Conservation (phyloP, 2,888 invertebrate genomes). For the Drosophila longiperda region DNA sequence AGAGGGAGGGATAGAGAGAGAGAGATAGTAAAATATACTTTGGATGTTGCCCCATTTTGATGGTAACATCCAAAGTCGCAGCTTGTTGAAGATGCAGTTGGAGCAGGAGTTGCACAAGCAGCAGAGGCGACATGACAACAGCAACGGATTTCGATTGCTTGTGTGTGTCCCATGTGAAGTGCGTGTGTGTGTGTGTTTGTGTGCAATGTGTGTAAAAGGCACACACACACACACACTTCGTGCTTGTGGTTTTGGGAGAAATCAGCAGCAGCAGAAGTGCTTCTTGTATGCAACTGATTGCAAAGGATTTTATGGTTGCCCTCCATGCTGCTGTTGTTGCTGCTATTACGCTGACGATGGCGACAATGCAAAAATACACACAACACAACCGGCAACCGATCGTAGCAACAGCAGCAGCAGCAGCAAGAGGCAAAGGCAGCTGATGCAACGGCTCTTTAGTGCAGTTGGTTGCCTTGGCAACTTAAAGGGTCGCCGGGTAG, state of each 20-base stretch:
- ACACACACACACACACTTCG: slow-evolving; percentile 26
- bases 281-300: slow-evolving; percentile 79
- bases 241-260: slow-evolving; percentile 33
- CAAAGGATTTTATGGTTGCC: slow-evolving; percentile 74
- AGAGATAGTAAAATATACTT: slow-evolving; percentile 56
- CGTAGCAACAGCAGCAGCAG: slow-evolving; percentile 16
- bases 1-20: slow-evolving; percentile 1
- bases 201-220: slow-evolving; percentile 25
- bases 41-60: slow-evolving; percentile 45
- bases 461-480: slow-evolving; percentile 23
- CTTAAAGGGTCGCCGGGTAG: slow-evolving; percentile 30
- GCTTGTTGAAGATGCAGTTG: slow-evolving; percentile 40
- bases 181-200: slow-evolving; percentile 5
- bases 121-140: slow-evolving; percentile 33
- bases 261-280: slow-evolving; percentile 43
- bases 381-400: slow-evolving; percentile 51
- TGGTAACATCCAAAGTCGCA: slow-evolving; percentile 29
- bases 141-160: slow-evolving; percentile 47
- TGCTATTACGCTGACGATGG: slow-evolving; percentile 43
- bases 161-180: slow-evolving; percentile 25
- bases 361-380: slow-evolving; percentile 64
- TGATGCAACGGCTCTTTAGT: slow-evolving; percentile 44
- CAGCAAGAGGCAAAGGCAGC: slow-evolving; percentile 23
- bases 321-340: slow-evolving; percentile 28
- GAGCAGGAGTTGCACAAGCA: slow-evolving; percentile 32